A percentile compares a stretch with the other conserved stretches of the same genome.
phyloP scores from a whole-genome alignment of 2,888 invertebrate genomes.

The Oscheius sp. region DNA sequence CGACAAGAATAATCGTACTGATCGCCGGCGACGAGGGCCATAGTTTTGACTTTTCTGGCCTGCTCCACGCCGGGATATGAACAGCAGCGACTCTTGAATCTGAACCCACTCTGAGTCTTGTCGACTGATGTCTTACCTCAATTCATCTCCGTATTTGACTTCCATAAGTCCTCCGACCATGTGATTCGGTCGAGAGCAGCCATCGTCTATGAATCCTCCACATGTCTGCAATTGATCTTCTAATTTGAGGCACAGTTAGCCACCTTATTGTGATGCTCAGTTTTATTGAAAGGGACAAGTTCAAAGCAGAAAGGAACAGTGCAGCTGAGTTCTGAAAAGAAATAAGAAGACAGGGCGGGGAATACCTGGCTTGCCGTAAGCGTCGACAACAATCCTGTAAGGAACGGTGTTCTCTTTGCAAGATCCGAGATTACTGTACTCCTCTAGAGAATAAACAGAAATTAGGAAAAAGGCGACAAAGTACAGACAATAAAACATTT shows the following conservation, averaged over 20 bases:
- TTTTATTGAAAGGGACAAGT: neutral
- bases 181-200: neutral
- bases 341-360: too few species aligned
- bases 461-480: conserved; percentile 10
- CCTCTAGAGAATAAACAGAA: neutral
- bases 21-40: neutral
- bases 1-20: neutral
- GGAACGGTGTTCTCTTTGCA: conserved; percentile 10
- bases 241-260: neutral
- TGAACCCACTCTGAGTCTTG: neutral
- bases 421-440: neutral
- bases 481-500: conserved; percentile 10
- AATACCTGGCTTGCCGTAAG: neutral
- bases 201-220: neutral
- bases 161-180: conserved; percentile 18
- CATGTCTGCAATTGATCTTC: neutral
- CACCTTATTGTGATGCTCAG: neutral
- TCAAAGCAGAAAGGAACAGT: conserved; percentile 7
- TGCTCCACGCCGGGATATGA: neutral
- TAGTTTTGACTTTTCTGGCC: neutral
- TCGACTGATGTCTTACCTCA: neutral
- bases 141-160: neutral
- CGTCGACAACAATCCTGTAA: neutral
- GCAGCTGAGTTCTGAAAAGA: conserved; percentile 12
- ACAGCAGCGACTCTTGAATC: conserved; percentile 3